phyloP scores from a whole-genome alignment of 2,888 invertebrate genomes.

The Caenorhabditis sulstoni region DNA sequence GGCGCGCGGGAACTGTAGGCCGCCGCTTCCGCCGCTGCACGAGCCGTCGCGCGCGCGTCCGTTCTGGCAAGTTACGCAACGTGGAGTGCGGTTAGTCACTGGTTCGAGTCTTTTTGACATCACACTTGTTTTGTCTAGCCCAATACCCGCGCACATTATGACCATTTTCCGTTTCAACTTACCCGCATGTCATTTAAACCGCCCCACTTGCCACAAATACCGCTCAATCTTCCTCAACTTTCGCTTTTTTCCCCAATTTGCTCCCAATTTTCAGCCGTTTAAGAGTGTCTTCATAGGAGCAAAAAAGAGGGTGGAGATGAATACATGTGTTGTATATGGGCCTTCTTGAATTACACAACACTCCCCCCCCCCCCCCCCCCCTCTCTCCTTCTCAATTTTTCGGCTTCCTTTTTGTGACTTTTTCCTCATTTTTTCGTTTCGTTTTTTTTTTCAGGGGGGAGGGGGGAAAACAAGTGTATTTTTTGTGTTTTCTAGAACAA shows the following conservation, averaged over 20 bases:
- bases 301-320: conserved; percentile 2
- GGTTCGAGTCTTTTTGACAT: background rate
- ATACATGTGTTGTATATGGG: conserved; percentile 5
- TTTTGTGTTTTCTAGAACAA: no score
- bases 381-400: background rate
- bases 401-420: background rate
- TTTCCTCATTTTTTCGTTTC: background rate
- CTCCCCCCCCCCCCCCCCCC: background rate
- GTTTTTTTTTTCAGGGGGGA: background rate
- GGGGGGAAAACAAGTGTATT: background rate
- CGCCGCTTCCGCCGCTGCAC: no score
- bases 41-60: no score
- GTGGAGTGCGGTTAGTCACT: no score
- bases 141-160: background rate
- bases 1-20: no score
- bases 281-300: background rate
- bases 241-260: background rate
- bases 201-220: background rate
- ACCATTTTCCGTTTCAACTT: conserved; percentile 6
- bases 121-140: background rate
- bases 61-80: no score
- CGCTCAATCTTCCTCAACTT: conserved; percentile 34
- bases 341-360: conserved; percentile 43
- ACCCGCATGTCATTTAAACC: background rate
- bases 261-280: background rate